These are phyloP conservation scores for Leptatherina wallacei DNA, from an alignment of 2,797 vertebrate genomes.

Conservation along the genomic window DNA sequence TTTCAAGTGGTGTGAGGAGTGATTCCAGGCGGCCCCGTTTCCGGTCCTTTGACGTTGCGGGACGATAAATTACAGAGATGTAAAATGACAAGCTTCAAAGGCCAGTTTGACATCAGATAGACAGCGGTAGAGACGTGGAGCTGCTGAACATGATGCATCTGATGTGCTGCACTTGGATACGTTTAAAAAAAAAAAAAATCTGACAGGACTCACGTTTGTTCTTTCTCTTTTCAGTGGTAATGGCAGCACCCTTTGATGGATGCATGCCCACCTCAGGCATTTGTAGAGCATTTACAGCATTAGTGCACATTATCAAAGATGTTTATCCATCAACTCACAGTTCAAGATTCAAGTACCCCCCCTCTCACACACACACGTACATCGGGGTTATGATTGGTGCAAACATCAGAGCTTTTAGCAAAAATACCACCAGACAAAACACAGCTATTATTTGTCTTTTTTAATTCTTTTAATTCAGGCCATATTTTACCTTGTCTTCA, in stretches of 20 bases:
- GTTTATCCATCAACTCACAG: conserved; percentile 1
- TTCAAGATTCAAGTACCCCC: conserved; percentile 15
- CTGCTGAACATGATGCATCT: conserved; percentile 38
- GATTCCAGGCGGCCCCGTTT: conserved; percentile 61
- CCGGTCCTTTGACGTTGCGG: conserved; percentile 45
- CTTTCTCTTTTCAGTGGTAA: conserved; percentile 30
- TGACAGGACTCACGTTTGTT: conserved; percentile 35
- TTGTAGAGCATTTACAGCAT: conserved; percentile 33
- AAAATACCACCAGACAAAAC: conserved; percentile 29
- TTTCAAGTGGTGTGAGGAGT: conserved; percentile 71
- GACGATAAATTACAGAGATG: conserved; percentile 64
- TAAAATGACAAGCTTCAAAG: conserved; percentile 70
- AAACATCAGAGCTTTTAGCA: conserved; percentile 34
- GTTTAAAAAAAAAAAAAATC: conserved; percentile 10
- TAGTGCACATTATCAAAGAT: conserved; percentile 31
- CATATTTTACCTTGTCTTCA: background rate
- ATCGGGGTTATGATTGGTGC: conserved; percentile 28
- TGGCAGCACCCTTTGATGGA: conserved; percentile 44
- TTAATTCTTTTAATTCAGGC: background rate
- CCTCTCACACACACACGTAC: conserved; percentile 2
- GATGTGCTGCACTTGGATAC: conserved; percentile 26
- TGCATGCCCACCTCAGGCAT: conserved; percentile 19
- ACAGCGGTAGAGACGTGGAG: conserved; percentile 35
- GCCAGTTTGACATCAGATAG: conserved; percentile 53
- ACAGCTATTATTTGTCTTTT: conserved; percentile 23